These are phyloP conservation scores for Paraplagusia blochii DNA, from an alignment of 2,113 vertebrate genomes.

Conservation along the genomic window DNA sequence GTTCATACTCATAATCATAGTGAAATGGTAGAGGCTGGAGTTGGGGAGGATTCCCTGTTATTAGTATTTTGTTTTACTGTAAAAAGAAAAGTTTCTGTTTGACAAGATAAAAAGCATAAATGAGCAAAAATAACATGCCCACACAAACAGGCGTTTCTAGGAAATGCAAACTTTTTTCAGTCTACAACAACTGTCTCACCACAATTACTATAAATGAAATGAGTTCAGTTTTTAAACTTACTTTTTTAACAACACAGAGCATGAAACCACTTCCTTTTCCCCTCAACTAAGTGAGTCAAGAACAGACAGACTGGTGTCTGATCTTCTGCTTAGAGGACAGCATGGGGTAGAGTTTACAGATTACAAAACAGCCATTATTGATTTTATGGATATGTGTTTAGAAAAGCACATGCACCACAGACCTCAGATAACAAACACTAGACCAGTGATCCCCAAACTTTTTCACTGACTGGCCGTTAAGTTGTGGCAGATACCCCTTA, in stretches of 20 bases:
- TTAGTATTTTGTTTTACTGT: slow-evolving; percentile 27
- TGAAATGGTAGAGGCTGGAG: slow-evolving; percentile 15
- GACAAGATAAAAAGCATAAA: not conserved
- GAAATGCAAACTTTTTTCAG: slow-evolving; percentile 27
- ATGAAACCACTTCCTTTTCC: slow-evolving; percentile 57
- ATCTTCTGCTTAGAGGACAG: slow-evolving; percentile 11
- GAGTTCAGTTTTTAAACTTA: slow-evolving; percentile 20
- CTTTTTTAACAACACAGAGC: slow-evolving; percentile 33
- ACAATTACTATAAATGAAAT: slow-evolving; percentile 55
- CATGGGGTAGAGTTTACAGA: not conserved
- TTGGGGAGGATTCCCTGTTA: slow-evolving; percentile 21
- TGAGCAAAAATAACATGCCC: slow-evolving; percentile 14
- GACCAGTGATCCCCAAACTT: no score
- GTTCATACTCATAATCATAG: slow-evolving; percentile 25
- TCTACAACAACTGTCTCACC: slow-evolving; percentile 24
- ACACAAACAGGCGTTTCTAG: slow-evolving; percentile 29
- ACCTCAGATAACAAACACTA: no score
- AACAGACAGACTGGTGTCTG: slow-evolving; percentile 13
- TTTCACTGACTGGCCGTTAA: no score
- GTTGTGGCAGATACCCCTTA: no score
- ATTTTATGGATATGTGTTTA: not conserved
- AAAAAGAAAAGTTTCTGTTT: slow-evolving; percentile 12
- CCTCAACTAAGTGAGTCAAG: slow-evolving; percentile 38
- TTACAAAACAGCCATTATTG: not conserved
- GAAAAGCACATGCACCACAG: no score